Percentiles rank a stretch among this genome's conserved stretches.
Evolutionary conservation across 2,113 vertebrate genomes (phyloP).

Genomic region (Mormyrus iriodes): DNA sequence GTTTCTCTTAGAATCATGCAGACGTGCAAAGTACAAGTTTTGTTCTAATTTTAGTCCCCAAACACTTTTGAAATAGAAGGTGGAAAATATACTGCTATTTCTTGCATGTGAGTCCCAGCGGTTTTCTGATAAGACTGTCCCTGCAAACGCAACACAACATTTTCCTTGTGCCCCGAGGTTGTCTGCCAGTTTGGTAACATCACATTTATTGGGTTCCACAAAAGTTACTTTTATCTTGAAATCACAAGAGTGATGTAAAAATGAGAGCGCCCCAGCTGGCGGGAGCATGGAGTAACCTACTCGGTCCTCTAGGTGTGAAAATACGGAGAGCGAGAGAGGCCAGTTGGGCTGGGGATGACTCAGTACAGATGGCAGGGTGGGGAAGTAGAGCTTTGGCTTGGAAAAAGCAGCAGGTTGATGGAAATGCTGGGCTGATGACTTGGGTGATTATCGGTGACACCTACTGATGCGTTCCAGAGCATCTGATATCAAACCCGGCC

Average conservation of each 20-base stretch:
- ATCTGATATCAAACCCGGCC: neutral
- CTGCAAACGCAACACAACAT: neutral
- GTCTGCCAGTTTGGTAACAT: neutral
- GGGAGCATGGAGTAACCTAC: neutral
- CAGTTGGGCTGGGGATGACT: neutral
- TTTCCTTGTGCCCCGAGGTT: neutral
- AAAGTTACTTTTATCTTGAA: neutral
- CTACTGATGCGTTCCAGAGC: neutral
- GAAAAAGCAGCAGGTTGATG: constrained; percentile 26
- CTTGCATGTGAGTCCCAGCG: neutral
- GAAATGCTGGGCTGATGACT: neutral
- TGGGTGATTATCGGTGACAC: neutral
- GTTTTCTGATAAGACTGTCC: neutral
- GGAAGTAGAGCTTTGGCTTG: constrained; percentile 29
- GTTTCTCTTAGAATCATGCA: neutral
- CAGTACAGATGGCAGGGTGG: constrained; percentile 26
- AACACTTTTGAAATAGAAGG: neutral
- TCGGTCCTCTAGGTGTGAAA: neutral
- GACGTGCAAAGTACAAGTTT: neutral
- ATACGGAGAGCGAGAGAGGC: neutral
- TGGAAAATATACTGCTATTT: neutral
- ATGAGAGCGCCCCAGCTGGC: constrained; percentile 9
- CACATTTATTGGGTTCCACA: neutral
- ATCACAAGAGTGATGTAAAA: neutral
- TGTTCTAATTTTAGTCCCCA: neutral